These are phyloP conservation scores for Campylomormyrus numenius DNA, from an alignment of 2,113 vertebrate species.

Conservation along the genomic window DNA sequence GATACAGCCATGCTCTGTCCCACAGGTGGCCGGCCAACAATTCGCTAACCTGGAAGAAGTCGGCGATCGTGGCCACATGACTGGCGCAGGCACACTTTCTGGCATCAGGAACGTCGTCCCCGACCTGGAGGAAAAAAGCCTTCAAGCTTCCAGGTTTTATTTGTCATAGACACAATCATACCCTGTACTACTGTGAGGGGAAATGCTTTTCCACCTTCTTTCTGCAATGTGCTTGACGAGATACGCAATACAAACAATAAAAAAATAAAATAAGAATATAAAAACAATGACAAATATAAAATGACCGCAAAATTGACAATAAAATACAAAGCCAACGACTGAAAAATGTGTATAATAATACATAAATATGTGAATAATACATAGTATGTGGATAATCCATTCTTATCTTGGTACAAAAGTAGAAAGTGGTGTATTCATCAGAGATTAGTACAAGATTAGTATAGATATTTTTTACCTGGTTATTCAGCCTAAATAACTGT, in stretches of 20 bases:
- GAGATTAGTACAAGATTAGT: neutral
- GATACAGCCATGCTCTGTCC: neutral
- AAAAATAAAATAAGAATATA: neutral
- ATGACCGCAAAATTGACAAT: neutral
- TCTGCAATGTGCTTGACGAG: neutral
- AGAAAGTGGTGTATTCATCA: neutral
- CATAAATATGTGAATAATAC: neutral
- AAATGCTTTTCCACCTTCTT: neutral
- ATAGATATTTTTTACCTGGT: neutral
- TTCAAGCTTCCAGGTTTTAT: neutral
- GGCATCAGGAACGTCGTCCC: conserved; percentile 87
- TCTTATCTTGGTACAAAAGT: neutral
- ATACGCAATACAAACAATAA: neutral
- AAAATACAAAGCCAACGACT: neutral
- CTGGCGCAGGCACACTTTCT: conserved; percentile 93
- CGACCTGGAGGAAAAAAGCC: conserved; percentile 63
- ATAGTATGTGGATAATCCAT: neutral
- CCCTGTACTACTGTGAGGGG: neutral
- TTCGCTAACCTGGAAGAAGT: conserved; percentile 87
- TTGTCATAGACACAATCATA: neutral
- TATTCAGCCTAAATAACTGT: neutral
- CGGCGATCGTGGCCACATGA: conserved; percentile 87
- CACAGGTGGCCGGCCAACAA: neutral
- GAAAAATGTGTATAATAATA: neutral
- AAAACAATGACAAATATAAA: neutral